phyloP scores from a whole-genome alignment of 1,140 invertebrate species.

The Plectrocnemia conspersa region DNA sequence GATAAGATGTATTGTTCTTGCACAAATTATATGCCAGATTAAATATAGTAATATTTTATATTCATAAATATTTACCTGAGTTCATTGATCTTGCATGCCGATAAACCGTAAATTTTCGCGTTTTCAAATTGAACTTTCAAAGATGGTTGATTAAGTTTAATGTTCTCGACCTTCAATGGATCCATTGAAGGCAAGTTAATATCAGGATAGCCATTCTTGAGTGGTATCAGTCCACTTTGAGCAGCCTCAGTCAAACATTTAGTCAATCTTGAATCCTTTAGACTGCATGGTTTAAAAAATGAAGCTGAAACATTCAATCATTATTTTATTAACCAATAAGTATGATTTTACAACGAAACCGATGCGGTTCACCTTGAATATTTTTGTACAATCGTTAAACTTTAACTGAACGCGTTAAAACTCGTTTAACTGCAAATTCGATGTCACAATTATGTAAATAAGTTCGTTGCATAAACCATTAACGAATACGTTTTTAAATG shows the following conservation, averaged over 20 bases:
- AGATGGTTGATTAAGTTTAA: conserved; percentile 20
- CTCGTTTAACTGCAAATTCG: too few relatives aligned
- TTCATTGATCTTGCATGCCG: conserved; percentile 23
- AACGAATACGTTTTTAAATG: too few relatives aligned
- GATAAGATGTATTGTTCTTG: neutral
- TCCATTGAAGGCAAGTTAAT: conserved; percentile 19
- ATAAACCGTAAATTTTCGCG: conserved; percentile 18
- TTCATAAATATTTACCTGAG: conserved; percentile 21
- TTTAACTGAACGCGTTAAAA: too few relatives aligned
- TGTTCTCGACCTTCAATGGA: conserved; percentile 20
- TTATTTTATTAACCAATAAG: neutral
- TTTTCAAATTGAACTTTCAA: conserved; percentile 24
- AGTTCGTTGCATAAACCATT: too few relatives aligned
- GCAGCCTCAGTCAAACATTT: conserved; percentile 17
- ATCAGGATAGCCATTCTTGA: conserved; percentile 24
- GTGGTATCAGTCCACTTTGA: conserved; percentile 15
- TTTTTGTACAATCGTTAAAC: neutral
- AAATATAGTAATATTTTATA: conserved; percentile 3
- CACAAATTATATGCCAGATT: too few relatives aligned
- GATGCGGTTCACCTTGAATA: too few relatives aligned
- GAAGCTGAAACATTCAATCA: conserved; percentile 24
- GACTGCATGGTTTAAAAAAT: conserved; percentile 23
- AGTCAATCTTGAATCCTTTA: conserved; percentile 15
- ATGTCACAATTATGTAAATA: too few relatives aligned
- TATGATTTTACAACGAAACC: conserved; percentile 8